These are phyloP conservation scores for Cyprinodon brontotheroides DNA, from an alignment of 2,113 vertebrate species.

Conservation along the genomic window DNA sequence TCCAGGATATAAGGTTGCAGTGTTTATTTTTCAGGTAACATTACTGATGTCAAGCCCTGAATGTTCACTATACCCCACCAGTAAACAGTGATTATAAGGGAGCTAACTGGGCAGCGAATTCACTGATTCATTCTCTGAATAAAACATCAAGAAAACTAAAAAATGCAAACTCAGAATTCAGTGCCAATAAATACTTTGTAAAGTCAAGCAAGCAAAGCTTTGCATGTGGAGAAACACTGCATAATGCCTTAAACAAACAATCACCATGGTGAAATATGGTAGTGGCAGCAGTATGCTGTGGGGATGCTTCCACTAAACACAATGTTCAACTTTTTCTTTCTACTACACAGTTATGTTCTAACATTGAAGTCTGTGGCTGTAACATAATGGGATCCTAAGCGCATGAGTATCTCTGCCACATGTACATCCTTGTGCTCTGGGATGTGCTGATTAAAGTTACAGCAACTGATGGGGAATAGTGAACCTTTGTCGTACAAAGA, in stretches of 20 bases:
- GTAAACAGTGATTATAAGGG: not conserved
- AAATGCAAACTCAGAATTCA: not conserved
- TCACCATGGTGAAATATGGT: too few relatives aligned
- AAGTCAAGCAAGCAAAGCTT: too few relatives aligned
- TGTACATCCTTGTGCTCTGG: not conserved
- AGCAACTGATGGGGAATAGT: not conserved
- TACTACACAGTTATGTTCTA: too few relatives aligned
- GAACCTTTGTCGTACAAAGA: conserved; percentile 16
- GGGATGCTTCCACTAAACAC: too few relatives aligned
- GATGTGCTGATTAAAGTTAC: not conserved
- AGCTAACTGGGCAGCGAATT: not conserved
- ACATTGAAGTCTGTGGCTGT: too few relatives aligned
- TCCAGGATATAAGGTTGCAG: conserved; percentile 10
- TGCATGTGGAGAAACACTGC: too few relatives aligned
- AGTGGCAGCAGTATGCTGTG: too few relatives aligned
- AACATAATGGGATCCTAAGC: too few relatives aligned
- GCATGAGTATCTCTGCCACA: too few relatives aligned
- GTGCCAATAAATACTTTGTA: not conserved
- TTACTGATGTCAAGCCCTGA: not conserved
- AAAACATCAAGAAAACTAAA: not conserved
- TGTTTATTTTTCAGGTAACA: conserved; percentile 13
- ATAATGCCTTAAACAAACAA: too few relatives aligned
- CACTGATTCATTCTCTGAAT: not conserved
- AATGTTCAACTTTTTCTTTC: too few relatives aligned
- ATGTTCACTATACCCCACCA: conserved; percentile 16